Conservation (phyloP, 1,140 invertebrate genomes). For the Dolichoris vasculosae region DNA sequence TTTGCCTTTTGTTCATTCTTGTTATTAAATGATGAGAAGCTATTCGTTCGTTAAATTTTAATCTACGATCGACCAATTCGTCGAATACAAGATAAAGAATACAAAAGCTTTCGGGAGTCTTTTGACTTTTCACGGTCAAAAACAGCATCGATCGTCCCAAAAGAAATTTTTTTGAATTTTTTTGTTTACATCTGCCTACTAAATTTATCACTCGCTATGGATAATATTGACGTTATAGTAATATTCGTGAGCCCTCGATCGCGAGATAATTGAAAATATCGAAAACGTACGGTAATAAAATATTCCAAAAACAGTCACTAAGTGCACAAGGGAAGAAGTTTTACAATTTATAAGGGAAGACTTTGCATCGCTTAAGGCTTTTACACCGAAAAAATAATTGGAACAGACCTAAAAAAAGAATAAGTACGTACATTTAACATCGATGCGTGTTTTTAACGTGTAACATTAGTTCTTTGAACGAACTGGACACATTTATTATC, state of each 20-base stretch:
- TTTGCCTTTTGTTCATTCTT: not conserved
- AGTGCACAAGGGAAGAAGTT: not conserved
- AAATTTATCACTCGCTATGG: not conserved
- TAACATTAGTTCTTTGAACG: not conserved
- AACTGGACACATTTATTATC: not conserved
- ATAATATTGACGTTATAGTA: not conserved
- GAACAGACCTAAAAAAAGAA: not conserved
- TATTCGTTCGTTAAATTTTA: not conserved
- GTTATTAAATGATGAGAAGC: not conserved
- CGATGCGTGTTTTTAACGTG: not conserved
- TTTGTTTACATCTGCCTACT: not conserved
- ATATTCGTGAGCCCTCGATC: not conserved
- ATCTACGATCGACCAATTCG: not conserved
- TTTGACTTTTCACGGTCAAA: not conserved
- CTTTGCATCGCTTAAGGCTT: not conserved
- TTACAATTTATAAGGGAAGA: slow-evolving; percentile 22
- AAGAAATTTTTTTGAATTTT: not conserved
- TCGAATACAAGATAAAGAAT: not conserved
- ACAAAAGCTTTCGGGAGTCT: not conserved
- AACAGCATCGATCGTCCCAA: not conserved
- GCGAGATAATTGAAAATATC: not conserved
- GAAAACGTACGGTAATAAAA: not conserved
- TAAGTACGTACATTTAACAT: not conserved
- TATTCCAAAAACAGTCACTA: not conserved
- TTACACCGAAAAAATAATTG: not conserved